These are phyloP conservation scores for Eptesicus fuscus DNA, from an alignment of 2,113 vertebrate species.

Conservation along the genomic window DNA sequence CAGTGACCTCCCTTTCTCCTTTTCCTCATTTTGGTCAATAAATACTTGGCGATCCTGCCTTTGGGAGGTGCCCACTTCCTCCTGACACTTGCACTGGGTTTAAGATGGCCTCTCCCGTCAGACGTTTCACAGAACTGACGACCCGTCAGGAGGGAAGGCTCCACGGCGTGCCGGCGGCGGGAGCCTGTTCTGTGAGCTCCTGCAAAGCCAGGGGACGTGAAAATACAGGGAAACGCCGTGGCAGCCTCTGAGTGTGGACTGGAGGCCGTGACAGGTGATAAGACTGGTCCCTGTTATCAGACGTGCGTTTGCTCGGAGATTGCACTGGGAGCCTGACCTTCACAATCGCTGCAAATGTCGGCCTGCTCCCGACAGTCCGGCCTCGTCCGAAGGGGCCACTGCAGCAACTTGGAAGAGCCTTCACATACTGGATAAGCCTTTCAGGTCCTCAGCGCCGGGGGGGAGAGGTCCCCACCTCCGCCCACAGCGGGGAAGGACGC, in stretches of 20 bases:
- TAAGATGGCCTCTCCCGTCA: background rate
- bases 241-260: background rate
- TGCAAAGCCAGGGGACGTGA: background rate
- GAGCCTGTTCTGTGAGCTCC: background rate
- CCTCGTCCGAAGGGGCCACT: conserved; percentile 6
- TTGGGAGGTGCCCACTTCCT: background rate
- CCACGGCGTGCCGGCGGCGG: too few relatives aligned
- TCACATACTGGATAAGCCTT: conserved; percentile 47
- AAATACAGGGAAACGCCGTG: background rate
- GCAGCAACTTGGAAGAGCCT: conserved; percentile 40
- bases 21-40: background rate
- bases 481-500: background rate
- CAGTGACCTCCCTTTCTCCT: background rate
- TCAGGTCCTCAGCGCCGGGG: background rate
- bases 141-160: background rate
- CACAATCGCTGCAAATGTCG: background rate
- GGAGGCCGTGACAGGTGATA: background rate
- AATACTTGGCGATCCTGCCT: background rate
- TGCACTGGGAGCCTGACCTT: background rate
- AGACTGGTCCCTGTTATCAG: background rate
- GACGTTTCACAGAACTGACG: background rate
- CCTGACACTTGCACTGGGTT: background rate
- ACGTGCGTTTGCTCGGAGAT: background rate
- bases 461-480: background rate
- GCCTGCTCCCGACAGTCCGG: background rate